Evolutionary conservation across 2,113 vertebrate species (phyloP).

Genomic region (Melospiza georgiana): DNA sequence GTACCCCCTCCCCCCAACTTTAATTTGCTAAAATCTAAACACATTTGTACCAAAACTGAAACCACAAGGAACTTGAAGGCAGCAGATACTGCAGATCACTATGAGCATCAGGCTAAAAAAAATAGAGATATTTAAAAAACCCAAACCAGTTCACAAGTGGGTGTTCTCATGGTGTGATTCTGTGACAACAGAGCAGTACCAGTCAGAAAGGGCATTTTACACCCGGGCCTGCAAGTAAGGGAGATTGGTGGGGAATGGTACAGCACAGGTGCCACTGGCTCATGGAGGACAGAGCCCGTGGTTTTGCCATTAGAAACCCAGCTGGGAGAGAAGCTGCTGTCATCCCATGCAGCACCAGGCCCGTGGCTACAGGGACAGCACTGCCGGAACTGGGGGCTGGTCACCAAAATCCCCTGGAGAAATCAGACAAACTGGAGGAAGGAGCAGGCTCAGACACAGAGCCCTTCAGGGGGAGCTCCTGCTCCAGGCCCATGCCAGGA

Average conservation of each 20-base stretch:
- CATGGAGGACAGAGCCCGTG: accelerated
- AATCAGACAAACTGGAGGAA: neutral
- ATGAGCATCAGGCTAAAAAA: constrained; percentile 78
- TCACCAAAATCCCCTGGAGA: neutral
- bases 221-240: constrained; percentile 18
- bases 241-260: neutral
- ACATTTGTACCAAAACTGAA: constrained; percentile 92
- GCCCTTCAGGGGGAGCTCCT: neutral
- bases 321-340: neutral
- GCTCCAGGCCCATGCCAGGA: neutral
- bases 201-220: constrained; percentile 50
- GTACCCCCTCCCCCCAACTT: constrained; percentile 78
- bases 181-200: constrained; percentile 44
- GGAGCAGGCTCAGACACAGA: accelerated
- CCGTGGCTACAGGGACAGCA: accelerated
- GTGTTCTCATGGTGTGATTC: neutral
- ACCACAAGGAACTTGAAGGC: constrained; percentile 90
- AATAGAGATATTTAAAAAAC: constrained; percentile 54
- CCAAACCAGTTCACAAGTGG: constrained; percentile 41
- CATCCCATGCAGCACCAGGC: accelerated
- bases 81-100: constrained; percentile 89
- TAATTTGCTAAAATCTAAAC: constrained; percentile 96
- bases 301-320: neutral
- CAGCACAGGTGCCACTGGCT: neutral
- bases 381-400: neutral